Percentiles rank a stretch among this genome's conserved stretches.
phyloP scores from a whole-genome alignment of 2,888 invertebrate species.

The Minunthozetes semirufus region DNA sequence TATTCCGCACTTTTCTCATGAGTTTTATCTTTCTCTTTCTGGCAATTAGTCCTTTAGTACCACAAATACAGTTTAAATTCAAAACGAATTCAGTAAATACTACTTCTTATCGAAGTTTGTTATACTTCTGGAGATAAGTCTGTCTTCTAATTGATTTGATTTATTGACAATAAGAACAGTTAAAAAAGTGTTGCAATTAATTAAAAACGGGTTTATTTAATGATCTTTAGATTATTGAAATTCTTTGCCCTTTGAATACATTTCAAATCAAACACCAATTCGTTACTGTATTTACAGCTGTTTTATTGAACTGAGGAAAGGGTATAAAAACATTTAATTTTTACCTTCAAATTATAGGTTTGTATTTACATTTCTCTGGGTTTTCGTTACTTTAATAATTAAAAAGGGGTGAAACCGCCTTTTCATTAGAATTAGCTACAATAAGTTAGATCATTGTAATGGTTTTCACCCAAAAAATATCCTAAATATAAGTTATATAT shows the following conservation, averaged over 20 bases:
- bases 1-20: neutral
- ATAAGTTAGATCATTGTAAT: too few relatives aligned
- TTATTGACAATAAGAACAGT: neutral
- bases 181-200: neutral
- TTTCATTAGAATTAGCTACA: too few relatives aligned
- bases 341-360: neutral
- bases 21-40: neutral
- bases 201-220: neutral
- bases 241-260: neutral
- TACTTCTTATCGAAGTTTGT: neutral
- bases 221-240: neutral
- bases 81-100: neutral
- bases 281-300: neutral
- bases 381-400: neutral
- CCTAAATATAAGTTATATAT: too few relatives aligned
- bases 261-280: neutral
- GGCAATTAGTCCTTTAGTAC: neutral
- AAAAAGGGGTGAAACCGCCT: too few relatives aligned
- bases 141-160: constrained; percentile 2
- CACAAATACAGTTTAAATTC: neutral
- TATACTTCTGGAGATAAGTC: neutral
- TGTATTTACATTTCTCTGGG: neutral
- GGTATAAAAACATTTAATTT: neutral
- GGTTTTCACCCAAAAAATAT: too few relatives aligned
- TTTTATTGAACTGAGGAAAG: neutral